phyloP scores from a whole-genome alignment of 1,140 invertebrate genomes.

The Drosophila rufa region DNA sequence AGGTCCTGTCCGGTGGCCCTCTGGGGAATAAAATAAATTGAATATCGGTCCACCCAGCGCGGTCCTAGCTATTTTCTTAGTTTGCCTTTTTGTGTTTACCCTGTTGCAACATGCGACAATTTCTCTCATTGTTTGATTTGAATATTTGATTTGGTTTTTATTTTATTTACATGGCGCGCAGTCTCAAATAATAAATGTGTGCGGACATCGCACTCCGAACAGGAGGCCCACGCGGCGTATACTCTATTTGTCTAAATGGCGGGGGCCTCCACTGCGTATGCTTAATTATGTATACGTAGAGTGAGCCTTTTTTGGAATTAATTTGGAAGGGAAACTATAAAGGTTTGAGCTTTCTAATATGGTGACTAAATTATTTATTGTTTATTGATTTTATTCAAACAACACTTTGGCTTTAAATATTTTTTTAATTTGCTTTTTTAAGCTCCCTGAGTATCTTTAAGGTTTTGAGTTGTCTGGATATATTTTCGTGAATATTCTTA shows the following conservation, averaged over 20 bases:
- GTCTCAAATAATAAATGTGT: conserved; percentile 32
- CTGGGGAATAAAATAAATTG: conserved; percentile 37
- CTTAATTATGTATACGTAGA: background rate
- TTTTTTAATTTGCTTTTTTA: no score
- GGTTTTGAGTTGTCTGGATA: no score
- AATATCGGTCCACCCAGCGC: conserved; percentile 21
- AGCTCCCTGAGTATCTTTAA: no score
- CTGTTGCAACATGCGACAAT: conserved; percentile 50
- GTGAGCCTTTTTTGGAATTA: background rate
- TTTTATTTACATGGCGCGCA: conserved; percentile 32
- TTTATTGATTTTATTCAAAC: no score
- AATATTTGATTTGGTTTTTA: conserved; percentile 49
- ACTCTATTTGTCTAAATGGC: background rate
- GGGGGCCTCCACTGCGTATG: background rate
- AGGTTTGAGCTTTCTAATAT: background rate
- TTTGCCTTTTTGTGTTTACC: conserved; percentile 10
- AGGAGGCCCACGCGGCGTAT: conserved; percentile 8
- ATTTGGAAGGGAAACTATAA: no score
- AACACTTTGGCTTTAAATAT: no score
- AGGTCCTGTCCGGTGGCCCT: conserved; percentile 10
- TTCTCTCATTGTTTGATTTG: conserved; percentile 58
- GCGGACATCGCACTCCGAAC: conserved; percentile 6
- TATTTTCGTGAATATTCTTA: no score
- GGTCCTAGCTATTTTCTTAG: conserved; percentile 7
- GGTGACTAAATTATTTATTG: no score